Evolutionary conservation across 2,888 invertebrate species (phyloP), one percentile per base, ranked within the genome.

Genomic region (Volucella bombylans): DNA sequence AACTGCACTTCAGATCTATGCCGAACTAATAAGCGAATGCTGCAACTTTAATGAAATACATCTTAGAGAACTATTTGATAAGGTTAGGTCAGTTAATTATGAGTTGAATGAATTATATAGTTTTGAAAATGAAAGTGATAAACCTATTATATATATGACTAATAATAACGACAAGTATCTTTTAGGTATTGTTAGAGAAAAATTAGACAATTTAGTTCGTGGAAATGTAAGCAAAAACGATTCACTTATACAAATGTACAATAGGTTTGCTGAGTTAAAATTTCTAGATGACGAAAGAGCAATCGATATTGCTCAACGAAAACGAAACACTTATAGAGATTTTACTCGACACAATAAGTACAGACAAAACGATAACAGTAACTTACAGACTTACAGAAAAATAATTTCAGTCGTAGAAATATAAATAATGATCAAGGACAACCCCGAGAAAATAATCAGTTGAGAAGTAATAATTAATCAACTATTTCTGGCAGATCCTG

Each of bases 261-360:
- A 49, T 49, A 49, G n/a, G n/a, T 55, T 55, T 55, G 38, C 54
- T 38, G 31, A 55, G 54, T 38, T 55, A 31, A 55, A 38, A 31
- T 55, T 55, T 8, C 38, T 38, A 31, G 6, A 55, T 55, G 54
- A 55, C n/a, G 54, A 55, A 55, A 55, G 54, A 55, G 54, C 54
- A 38, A 55, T 55, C n/a, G 12, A 55, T 38, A 55, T 55, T 55
- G 54, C 31, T 55, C 54, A 55, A 2, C 54, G 38, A 31, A 55
- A 55, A 38, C 12, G 11, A 31, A 55, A 55, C 38, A 55, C 11
- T 38, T 4, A 49, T 14, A 49, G 49, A 49, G 49, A 49, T 14
- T 14, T 49, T 55, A 52, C 4, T 38, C 4, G 54, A 38, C 54
- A 55, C 54, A 38, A 55, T 38, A 55, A 38, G 14, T 49, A 14